Evolutionary conservation across 2,113 vertebrate genomes (phyloP), one percentile per base, ranked within the genome.

Genomic region (Psittacara wagleri): DNA sequence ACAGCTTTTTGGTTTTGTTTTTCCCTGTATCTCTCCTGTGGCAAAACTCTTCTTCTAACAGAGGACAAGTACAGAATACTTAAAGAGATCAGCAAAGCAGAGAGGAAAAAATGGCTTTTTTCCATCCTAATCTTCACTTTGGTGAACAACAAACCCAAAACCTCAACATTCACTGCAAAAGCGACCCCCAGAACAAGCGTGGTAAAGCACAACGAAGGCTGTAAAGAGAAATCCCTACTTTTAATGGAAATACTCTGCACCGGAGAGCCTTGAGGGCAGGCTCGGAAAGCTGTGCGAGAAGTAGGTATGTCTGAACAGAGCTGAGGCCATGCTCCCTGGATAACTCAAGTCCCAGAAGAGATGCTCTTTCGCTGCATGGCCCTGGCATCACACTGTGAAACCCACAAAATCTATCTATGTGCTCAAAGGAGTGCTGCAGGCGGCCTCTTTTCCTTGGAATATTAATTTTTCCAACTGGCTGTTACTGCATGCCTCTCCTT

Each of bases 131-230:
- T 13, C 46, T 41, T 29, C 63, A 4, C 9, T 24, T 28, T 1
- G 7, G 43, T 52, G 41, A 51, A 24, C 6, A 29, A 17, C 25
- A 70, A 5, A 33, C 74, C 5, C 63, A 6, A 5, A 5, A 20
- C 2, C 11, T 15, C 66, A 33, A 20, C 15, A 1, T 10, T 33
- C 23, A 1, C 0, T 2, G 57, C 2, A 1, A 22, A 18, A 52
- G 20, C 0, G 1, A 24, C 18, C 59, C 28, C 27, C 55, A 2
- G 0, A 14, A 5, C 7, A 52, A 23, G 51, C 2, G 0, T 1
- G 4, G 31, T 1, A 25, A 27, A 17, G 19, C 20, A 43, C 41
- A 61, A 17, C 14, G 39, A 33, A 28, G 13, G 43, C 27, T 64
- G 18, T 11, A 5, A 68, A 37, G n/a, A 8, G 18, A 19, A 83